Percentiles rank a stretch among this genome's conserved stretches.
phyloP scores from a whole-genome alignment of 2,113 vertebrate species.

The Ramphastos sulfuratus region DNA sequence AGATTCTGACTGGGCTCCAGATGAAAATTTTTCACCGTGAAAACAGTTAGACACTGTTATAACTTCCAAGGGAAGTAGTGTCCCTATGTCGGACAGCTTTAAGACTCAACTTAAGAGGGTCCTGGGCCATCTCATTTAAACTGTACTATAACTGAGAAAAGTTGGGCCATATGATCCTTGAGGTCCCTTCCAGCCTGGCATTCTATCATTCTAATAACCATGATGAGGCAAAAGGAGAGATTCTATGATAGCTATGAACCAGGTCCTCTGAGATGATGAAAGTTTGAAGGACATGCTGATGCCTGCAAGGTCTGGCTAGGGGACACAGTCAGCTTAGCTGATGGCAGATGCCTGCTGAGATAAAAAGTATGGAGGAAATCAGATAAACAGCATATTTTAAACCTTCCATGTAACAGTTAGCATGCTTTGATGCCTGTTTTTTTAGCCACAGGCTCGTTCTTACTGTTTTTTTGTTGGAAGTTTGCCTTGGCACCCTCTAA shows the following conservation, averaged over 20 bases:
- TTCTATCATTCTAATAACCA: neutral
- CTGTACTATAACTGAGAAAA: no score
- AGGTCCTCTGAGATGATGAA: conserved; percentile 15
- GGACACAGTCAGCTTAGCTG: conserved; percentile 53
- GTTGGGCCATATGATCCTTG: no score
- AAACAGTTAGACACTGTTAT: no score
- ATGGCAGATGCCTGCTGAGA: conserved; percentile 32
- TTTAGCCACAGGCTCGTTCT: conserved; percentile 12
- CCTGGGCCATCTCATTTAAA: no score
- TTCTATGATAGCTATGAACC: neutral
- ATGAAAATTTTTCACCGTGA: no score
- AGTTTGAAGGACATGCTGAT: conserved; percentile 39
- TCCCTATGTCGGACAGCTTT: no score
- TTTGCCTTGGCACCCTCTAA: conserved; percentile 65
- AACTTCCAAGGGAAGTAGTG: no score
- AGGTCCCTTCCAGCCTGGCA: no score
- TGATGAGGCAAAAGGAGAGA: conserved; percentile 6
- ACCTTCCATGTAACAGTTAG: conserved; percentile 46
- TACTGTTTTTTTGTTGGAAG: conserved; percentile 3
- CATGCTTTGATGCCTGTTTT: neutral
- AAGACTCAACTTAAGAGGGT: no score
- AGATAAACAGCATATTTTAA: conserved; percentile 66
- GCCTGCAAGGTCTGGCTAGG: conserved; percentile 5
- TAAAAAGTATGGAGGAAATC: conserved; percentile 62
- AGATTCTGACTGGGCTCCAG: no score